Conservation (phyloP, 2,113 vertebrate genomes). For the Eulemur rufifrons region DNA sequence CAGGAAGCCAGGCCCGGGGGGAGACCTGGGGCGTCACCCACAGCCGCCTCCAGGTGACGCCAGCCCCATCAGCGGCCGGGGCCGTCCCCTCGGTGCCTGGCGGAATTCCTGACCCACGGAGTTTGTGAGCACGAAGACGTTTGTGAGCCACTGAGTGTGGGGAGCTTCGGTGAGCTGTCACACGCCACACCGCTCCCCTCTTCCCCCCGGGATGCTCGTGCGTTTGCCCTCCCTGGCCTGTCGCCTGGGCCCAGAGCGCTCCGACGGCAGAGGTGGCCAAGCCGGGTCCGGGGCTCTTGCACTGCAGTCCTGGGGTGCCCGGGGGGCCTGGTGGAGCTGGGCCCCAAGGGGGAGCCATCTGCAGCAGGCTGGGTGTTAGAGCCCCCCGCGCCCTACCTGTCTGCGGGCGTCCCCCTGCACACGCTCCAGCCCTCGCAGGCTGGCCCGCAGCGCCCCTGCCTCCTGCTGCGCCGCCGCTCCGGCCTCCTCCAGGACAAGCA, state of each 20-base stretch:
- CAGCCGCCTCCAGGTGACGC: too few relatives aligned
- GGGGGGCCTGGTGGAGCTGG: fast-evolving
- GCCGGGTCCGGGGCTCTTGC: fast-evolving
- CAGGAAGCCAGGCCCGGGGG: not conserved
- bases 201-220: too few relatives aligned
- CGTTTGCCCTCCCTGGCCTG: not conserved
- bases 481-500: constrained; percentile 83
- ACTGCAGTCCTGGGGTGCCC: not conserved
- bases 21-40: not conserved
- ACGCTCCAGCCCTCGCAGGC: constrained; percentile 84
- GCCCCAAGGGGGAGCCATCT: not conserved
- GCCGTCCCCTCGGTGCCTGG: not conserved
- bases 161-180: fast-evolving
- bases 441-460: constrained; percentile 77
- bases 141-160: not conserved
- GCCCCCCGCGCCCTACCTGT: constrained; percentile 81
- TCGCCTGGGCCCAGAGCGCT: not conserved
- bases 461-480: constrained; percentile 81
- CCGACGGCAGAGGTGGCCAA: not conserved
- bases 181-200: fast-evolving
- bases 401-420: constrained; percentile 79
- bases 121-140: too few relatives aligned
- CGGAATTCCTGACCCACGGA: not conserved
- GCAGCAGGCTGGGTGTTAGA: not conserved
- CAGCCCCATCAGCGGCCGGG: not conserved